These are phyloP conservation scores for Heterotis niloticus DNA, from an alignment of 2,113 vertebrate species.

Conservation along the genomic window DNA sequence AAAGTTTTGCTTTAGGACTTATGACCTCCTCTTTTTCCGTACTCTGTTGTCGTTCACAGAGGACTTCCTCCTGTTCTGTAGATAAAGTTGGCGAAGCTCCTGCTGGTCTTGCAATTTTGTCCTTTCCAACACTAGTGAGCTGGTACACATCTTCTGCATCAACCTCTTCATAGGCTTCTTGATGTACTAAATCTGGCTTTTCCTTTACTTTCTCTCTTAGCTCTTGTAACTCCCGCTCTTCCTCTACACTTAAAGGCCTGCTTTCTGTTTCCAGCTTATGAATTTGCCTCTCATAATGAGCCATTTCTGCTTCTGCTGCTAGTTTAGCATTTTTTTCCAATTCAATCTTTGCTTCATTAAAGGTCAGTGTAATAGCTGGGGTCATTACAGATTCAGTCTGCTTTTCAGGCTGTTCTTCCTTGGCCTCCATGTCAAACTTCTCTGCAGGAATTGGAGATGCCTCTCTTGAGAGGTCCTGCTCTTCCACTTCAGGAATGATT, in stretches of 20 bases:
- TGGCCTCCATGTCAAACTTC: neutral
- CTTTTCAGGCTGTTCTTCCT: slow-evolving; percentile 1
- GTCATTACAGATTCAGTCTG: slow-evolving; percentile 54
- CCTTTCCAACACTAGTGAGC: slow-evolving; percentile 67
- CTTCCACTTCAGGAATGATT: slow-evolving; percentile 55
- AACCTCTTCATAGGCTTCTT: slow-evolving; percentile 84
- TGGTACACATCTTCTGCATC: slow-evolving; percentile 97
- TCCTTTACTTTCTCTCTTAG: slow-evolving; percentile 87
- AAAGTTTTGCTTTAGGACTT: no score
- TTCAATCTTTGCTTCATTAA: slow-evolving; percentile 56
- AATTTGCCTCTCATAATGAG: slow-evolving; percentile 68
- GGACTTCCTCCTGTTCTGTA: slow-evolving; percentile 58
- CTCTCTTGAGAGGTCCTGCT: slow-evolving; percentile 45
- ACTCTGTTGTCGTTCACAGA: no score
- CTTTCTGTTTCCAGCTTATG: slow-evolving; percentile 70
- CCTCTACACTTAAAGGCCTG: slow-evolving; percentile 68
- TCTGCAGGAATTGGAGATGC: slow-evolving; percentile 11
- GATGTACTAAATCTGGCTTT: slow-evolving; percentile 87
- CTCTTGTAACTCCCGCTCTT: slow-evolving; percentile 72
- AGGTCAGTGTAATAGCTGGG: slow-evolving; percentile 64
- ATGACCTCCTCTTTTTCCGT: no score
- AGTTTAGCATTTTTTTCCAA: slow-evolving; percentile 49
- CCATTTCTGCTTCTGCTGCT: slow-evolving; percentile 52
- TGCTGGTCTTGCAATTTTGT: slow-evolving; percentile 61
- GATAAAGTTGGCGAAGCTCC: slow-evolving; percentile 66